phyloP scores from a whole-genome alignment of 35 echinoderm and acorn worm species.

The Holothuria glaberrima region DNA sequence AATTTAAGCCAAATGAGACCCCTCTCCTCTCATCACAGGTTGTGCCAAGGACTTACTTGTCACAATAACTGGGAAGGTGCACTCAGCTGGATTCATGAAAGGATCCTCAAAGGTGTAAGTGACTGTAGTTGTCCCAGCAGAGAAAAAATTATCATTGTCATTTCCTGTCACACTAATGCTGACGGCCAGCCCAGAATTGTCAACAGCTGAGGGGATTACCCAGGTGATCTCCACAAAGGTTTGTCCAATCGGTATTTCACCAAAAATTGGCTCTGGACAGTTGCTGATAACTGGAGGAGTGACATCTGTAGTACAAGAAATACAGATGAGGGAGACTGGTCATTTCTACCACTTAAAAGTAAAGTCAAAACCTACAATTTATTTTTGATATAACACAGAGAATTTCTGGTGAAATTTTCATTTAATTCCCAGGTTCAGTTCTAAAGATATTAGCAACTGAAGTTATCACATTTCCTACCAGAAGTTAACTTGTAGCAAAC shows the following conservation, averaged over 20 bases:
- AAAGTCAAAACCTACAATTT: too few relatives aligned
- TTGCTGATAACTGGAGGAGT: slow-evolving; percentile 10
- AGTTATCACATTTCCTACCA: too few relatives aligned
- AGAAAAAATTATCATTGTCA: background rate
- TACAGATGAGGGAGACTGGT: too few relatives aligned
- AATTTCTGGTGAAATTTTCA: too few relatives aligned
- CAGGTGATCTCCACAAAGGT: background rate
- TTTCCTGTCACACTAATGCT: background rate
- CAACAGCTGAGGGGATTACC: background rate
- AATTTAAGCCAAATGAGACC: too few relatives aligned
- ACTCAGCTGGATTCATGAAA: background rate
- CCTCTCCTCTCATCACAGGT: too few relatives aligned
- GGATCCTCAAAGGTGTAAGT: slow-evolving; percentile 14
- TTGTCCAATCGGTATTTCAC: slow-evolving; percentile 9
- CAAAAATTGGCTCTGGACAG: background rate
- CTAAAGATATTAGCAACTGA: too few relatives aligned
- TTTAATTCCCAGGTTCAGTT: too few relatives aligned
- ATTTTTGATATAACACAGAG: too few relatives aligned
- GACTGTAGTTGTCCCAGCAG: background rate
- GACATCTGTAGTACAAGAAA: background rate
- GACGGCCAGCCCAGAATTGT: slow-evolving; percentile 26
- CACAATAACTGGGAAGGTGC: background rate
- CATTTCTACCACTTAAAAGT: too few relatives aligned
- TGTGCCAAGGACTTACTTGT: slow-evolving; percentile 6
- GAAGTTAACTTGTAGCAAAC: too few relatives aligned